Conservation (phyloP, 64 coral and sea anemone genomes). For the Trachythela sp. region DNA sequence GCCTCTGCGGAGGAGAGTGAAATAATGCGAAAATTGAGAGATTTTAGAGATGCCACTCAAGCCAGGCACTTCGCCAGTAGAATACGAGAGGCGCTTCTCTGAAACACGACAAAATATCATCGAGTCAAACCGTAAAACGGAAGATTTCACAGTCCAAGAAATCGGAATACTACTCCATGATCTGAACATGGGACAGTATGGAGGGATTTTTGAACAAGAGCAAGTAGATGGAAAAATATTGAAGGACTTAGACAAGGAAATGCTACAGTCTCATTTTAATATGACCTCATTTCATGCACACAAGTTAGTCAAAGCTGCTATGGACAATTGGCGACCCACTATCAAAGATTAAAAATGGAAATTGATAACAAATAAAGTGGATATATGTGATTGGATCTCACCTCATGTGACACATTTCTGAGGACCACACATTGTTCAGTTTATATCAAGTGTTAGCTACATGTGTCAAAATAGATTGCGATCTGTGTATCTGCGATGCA, state of each 20-base stretch:
- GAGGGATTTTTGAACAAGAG: background rate
- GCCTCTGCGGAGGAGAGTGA: too few species aligned
- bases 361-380: too few species aligned
- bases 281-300: background rate
- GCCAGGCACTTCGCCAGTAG: too few species aligned
- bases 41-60: too few species aligned
- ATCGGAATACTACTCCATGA: background rate
- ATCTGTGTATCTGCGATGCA: too few species aligned
- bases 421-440: too few species aligned
- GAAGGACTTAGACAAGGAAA: background rate
- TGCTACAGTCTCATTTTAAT: background rate
- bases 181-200: background rate
- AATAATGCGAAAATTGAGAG: too few species aligned
- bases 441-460: too few species aligned
- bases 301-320: background rate
- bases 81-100: too few species aligned
- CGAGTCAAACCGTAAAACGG: background rate
- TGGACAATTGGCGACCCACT: background rate
- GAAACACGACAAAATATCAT: background rate
- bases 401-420: too few species aligned
- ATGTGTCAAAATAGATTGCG: too few species aligned
- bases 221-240: background rate
- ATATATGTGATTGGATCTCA: too few species aligned
- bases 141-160: background rate
- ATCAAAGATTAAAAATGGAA: background rate